These are phyloP conservation scores for Netelia fuscicornis DNA, from an alignment of 2,888 invertebrate species.

Conservation along the genomic window DNA sequence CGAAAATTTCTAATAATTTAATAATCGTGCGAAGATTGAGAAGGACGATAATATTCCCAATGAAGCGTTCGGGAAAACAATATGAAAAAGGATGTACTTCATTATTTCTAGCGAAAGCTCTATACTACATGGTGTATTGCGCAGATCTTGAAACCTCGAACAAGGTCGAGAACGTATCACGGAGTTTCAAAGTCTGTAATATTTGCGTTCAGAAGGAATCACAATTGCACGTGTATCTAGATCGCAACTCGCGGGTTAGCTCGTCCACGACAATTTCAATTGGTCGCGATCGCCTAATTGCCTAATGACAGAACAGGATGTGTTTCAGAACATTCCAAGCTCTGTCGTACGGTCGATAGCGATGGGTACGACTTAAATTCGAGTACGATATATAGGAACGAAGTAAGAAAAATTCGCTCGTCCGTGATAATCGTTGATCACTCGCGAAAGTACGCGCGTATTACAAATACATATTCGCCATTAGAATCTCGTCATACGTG, in stretches of 20 bases:
- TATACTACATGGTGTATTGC: not conserved
- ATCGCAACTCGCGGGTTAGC: slow-evolving; percentile 21
- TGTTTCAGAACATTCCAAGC: slow-evolving; percentile 53
- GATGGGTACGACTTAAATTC: slow-evolving; percentile 13
- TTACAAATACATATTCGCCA: not conserved
- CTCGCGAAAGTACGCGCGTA: not conserved
- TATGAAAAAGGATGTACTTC: too few relatives aligned
- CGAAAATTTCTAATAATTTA: slow-evolving; percentile 2
- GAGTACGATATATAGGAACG: not conserved
- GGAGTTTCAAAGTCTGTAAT: slow-evolving; percentile 7
- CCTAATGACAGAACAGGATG: slow-evolving; percentile 45
- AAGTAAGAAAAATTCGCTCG: not conserved
- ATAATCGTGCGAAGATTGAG: not conserved
- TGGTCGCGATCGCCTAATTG: slow-evolving; percentile 54
- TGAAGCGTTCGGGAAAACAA: too few relatives aligned
- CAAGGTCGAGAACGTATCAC: slow-evolving; percentile 4
- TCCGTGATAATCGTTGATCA: not conserved
- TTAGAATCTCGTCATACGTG: not conserved
- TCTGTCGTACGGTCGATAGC: slow-evolving; percentile 30
- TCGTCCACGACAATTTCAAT: slow-evolving; percentile 60
- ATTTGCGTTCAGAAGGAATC: not conserved
- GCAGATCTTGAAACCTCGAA: slow-evolving; percentile 4
- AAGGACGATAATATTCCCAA: not conserved
- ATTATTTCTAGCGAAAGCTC: not conserved
- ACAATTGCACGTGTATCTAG: slow-evolving; percentile 31